Conservation (phyloP, 2,113 vertebrate genomes). For the Hepsetus odoe region DNA sequence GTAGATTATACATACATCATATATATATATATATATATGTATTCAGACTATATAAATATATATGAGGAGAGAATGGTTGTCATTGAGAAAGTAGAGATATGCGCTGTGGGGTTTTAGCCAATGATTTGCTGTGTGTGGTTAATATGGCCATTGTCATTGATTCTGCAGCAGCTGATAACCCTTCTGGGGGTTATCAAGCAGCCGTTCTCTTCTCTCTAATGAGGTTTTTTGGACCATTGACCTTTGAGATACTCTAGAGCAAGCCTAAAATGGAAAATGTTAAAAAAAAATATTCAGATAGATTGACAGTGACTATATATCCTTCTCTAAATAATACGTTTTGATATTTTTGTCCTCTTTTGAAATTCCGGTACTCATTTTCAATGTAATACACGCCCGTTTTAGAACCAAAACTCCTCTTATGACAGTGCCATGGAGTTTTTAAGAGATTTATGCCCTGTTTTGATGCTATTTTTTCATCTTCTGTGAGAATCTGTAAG, state of each 20-base stretch:
- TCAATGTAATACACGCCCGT: not conserved
- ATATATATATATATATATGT: not conserved
- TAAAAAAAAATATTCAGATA: not conserved
- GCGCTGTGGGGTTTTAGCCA: not conserved
- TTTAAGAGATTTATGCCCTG: not conserved
- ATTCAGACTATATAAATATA: not conserved
- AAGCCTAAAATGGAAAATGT: not conserved
- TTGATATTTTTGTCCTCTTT: conserved; percentile 3
- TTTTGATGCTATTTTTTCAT: not conserved
- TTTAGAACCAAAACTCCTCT: not conserved
- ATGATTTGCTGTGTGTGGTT: not conserved
- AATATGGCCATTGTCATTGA: not conserved
- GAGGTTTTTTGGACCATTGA: not conserved
- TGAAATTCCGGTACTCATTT: not conserved
- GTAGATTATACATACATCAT: not conserved
- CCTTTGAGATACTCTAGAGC: not conserved
- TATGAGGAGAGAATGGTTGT: not conserved
- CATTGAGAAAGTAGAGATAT: not conserved
- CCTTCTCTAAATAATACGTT: conserved; percentile 12
- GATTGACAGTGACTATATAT: not conserved
- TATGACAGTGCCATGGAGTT: not conserved
- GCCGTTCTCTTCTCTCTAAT: not conserved
- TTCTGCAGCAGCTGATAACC: not conserved
- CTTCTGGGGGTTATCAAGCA: not conserved
- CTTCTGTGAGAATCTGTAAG: not conserved